Evolutionary conservation across 2,888 invertebrate species (phyloP).

Genomic region (Lepetodrilus schrolli): DNA sequence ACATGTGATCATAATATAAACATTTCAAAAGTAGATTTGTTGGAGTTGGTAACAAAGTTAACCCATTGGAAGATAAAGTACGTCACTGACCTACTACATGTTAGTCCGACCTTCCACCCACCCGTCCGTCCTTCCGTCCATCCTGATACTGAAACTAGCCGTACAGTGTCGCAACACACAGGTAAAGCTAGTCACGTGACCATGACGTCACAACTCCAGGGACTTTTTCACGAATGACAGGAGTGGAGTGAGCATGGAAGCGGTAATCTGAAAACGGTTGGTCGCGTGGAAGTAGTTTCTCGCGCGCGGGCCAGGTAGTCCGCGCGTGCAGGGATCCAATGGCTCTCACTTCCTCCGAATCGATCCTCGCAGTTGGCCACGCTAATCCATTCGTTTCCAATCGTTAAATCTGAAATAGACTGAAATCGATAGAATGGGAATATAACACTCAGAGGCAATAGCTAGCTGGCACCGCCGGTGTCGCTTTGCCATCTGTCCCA

Average conservation of each 20-base stretch:
- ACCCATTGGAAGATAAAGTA: too few species aligned
- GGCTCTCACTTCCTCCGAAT: not conserved
- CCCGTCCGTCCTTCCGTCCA: not conserved
- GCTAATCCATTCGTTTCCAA: constrained; percentile 26
- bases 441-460: not conserved
- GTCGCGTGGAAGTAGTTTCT: constrained; percentile 2
- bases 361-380: constrained; percentile 9
- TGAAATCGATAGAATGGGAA: constrained; percentile 19
- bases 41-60: too few species aligned
- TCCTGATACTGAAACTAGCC: constrained; percentile 1
- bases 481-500: not conserved
- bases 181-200: constrained; percentile 26
- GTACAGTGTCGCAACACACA: constrained; percentile 18
- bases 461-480: not conserved
- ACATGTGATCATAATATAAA: too few species aligned
- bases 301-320: not conserved
- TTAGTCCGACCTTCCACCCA: not conserved
- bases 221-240: constrained; percentile 22
- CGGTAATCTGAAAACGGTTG: constrained; percentile 17
- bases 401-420: constrained; percentile 25
- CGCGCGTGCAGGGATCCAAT: not conserved
- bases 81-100: not conserved
- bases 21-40: too few species aligned
- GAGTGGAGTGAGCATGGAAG: not conserved
- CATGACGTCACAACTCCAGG: constrained; percentile 22